phyloP scores from a whole-genome alignment of 2,888 invertebrate species.

The Lydus trimaculatus region DNA sequence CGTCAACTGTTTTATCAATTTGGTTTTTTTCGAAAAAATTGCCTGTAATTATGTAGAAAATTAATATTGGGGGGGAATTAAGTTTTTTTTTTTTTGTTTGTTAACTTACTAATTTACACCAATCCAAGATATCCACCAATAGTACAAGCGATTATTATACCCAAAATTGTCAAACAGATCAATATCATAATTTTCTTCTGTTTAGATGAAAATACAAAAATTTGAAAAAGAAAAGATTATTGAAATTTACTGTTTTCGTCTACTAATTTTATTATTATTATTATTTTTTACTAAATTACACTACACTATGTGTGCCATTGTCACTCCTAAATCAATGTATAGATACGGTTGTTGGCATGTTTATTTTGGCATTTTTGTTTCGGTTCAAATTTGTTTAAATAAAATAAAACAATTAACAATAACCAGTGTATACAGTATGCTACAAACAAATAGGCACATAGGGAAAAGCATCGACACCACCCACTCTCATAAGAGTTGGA shows the following conservation, averaged over 20 bases:
- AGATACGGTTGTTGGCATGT: neutral
- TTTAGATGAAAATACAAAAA: conserved; percentile 56
- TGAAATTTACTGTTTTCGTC: neutral
- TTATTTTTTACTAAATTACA: too few relatives aligned
- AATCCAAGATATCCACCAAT: conserved; percentile 73
- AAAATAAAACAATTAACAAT: too few relatives aligned
- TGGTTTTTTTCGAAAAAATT: neutral
- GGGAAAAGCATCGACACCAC: too few relatives aligned
- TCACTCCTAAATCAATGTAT: conserved; percentile 10
- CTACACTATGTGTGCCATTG: conserved; percentile 11
- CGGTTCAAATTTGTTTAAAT: too few relatives aligned
- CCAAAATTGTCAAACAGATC: conserved; percentile 86
- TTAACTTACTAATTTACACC: conserved; percentile 43
- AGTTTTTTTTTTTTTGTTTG: too few relatives aligned
- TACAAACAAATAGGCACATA: too few relatives aligned
- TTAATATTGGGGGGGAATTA: too few relatives aligned
- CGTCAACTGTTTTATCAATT: conserved; percentile 6
- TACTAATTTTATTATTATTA: neutral
- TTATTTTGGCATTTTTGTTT: conserved; percentile 2
- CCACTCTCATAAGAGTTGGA: too few relatives aligned
- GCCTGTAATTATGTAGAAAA: too few relatives aligned
- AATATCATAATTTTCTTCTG: conserved; percentile 94
- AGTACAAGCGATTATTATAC: conserved; percentile 78
- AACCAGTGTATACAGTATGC: too few relatives aligned
- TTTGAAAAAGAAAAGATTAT: conserved; percentile 15